These are phyloP conservation scores for Drosophila pseudotakahashii DNA, from an alignment of 2,888 invertebrate species.

Conservation along the genomic window DNA sequence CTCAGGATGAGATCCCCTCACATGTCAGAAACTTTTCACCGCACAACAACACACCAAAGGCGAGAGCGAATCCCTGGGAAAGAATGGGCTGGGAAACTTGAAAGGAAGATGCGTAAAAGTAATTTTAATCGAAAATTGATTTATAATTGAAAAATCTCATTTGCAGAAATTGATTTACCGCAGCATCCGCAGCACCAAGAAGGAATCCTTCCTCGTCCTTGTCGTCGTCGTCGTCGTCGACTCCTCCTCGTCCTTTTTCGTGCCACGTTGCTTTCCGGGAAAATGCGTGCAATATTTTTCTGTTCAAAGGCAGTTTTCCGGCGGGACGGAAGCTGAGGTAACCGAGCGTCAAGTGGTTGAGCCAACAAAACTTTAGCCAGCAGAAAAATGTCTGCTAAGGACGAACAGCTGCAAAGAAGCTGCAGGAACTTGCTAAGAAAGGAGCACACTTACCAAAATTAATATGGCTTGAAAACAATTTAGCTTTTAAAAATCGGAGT, in stretches of 20 bases:
- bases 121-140: constrained; percentile 85
- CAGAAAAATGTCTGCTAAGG: constrained; percentile 72
- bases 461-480: too few species aligned
- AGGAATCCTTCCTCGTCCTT: constrained; percentile 17
- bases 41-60: constrained; percentile 25
- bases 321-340: constrained; percentile 39
- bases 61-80: background rate
- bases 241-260: background rate
- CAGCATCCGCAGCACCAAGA: constrained; percentile 71
- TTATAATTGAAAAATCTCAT: constrained; percentile 85
- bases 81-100: constrained; percentile 29
- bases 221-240: background rate
- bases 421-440: constrained; percentile 26
- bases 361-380: constrained; percentile 68
- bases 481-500: too few species aligned
- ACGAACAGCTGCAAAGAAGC: constrained; percentile 59
- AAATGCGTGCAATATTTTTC: constrained; percentile 76
- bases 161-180: constrained; percentile 83
- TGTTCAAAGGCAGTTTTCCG: constrained; percentile 36
- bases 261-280: constrained; percentile 41
- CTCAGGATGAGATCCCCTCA: constrained; percentile 2
- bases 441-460: background rate
- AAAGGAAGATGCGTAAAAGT: constrained; percentile 81
- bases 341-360: constrained; percentile 75
- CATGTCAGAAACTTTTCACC: constrained; percentile 42